Evolutionary conservation across 1,140 invertebrate genomes (phyloP).

Genomic region (Bilobella aurantiaca): DNA sequence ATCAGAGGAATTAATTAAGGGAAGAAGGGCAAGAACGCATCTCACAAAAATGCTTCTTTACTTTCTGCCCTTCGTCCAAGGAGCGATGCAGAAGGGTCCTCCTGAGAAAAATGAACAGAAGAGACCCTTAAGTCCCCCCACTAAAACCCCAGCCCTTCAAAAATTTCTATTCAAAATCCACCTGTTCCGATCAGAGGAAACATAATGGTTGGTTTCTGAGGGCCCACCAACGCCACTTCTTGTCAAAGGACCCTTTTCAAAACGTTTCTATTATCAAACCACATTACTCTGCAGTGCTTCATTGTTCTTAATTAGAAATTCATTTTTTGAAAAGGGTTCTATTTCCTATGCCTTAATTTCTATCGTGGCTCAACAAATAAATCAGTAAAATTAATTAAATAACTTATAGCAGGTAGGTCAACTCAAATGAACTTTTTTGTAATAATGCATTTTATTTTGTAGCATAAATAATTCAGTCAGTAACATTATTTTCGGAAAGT

Average conservation of each 20-base stretch:
- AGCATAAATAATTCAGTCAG: too few species aligned
- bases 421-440: too few species aligned
- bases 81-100: too few species aligned
- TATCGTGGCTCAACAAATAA: too few species aligned
- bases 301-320: slow-evolving; percentile 5
- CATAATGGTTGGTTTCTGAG: too few species aligned
- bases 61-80: too few species aligned
- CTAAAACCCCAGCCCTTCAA: background rate
- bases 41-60: too few species aligned
- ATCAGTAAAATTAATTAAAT: too few species aligned
- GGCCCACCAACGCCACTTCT: background rate
- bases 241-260: background rate
- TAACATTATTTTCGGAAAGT: too few species aligned
- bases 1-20: background rate
- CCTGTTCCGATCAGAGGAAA: background rate
- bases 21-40: slow-evolving; percentile 1
- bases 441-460: too few species aligned
- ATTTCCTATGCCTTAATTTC: background rate
- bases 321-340: background rate
- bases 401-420: too few species aligned
- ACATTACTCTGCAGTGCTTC: background rate
- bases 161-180: background rate
- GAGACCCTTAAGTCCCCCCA: background rate
- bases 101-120: background rate
- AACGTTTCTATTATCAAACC: background rate